Evolutionary conservation across 2,113 vertebrate genomes (phyloP), one percentile per base, ranked within the genome.

Genomic region (Sardina pilchardus): DNA sequence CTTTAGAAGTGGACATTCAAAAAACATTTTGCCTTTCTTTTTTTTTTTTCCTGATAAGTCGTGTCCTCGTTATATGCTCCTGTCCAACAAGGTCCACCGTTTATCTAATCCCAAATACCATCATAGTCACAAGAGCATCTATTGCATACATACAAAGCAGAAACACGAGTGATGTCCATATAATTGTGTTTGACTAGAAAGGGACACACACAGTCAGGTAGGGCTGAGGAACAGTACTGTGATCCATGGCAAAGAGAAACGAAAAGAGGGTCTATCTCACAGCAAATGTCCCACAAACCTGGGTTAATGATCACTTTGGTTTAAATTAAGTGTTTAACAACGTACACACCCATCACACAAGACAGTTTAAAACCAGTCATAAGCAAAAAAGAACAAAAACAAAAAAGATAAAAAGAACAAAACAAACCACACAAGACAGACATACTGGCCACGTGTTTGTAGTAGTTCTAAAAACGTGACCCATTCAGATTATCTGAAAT

Each of bases 11-110:
- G 63, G 63, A 71, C 63, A 71, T 71, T 71, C 63, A 71, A 71
- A 71, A 71, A 71, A 71, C 63, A 71, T 71, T 71, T 71, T 71
- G 26, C 63, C 63, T 71, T 71, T 71, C 63, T 71, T 71, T 71
- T 71, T 71, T 71, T 71, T 71, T 71, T 71, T 71, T 71, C 63
- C 63, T 71, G 63, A 71, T 71, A 71, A 71, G 63, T 71, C 26
- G 30, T 71, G 63, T 34, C 63, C 63, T 34, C 63, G 26, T 71
- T 30, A 12, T 71, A 71, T 34, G 63, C 63, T 71, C 63, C 63
- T 71, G 63, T 71, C 63, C 63, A 71, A 71, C 63, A 71, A 30
- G 63, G 63, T 71, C 63, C 24, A 34, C 8, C 30, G 9, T 71
- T 34, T 30, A 30, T 14, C 26, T 71, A 71, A 71, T 34, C 63